Evolutionary conservation across 2,888 invertebrate species (phyloP).

Genomic region (Drosophila longiperda): DNA sequence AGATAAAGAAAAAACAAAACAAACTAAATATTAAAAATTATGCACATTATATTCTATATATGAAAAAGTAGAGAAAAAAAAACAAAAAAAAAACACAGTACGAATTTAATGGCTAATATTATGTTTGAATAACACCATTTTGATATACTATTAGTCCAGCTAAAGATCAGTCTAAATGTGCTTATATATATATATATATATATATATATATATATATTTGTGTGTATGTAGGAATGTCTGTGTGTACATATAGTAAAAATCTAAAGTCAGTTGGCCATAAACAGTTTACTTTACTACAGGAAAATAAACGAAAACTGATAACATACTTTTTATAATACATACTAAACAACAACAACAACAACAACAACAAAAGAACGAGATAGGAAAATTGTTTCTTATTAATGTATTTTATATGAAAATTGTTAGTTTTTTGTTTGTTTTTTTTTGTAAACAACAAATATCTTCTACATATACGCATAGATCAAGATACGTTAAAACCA

Average conservation of each 20-base stretch:
- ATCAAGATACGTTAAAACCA: slow-evolving; percentile 16
- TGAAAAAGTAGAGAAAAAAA: slow-evolving; percentile 10
- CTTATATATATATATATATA: slow-evolving; percentile 37
- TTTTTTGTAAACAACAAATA: slow-evolving; percentile 23
- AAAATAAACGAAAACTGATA: slow-evolving; percentile 58
- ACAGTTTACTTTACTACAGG: slow-evolving; percentile 60
- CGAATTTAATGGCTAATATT: slow-evolving; percentile 64
- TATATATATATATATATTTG: not conserved
- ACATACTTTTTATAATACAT: slow-evolving; percentile 34
- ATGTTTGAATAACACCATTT: slow-evolving; percentile 27
- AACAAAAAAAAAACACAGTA: slow-evolving; percentile 44
- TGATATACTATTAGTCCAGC: slow-evolving; percentile 31
- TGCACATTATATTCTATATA: slow-evolving; percentile 16
- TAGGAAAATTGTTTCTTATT: slow-evolving; percentile 55
- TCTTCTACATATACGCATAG: slow-evolving; percentile 24
- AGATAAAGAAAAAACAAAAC: slow-evolving; percentile 3
- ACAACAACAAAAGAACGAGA: slow-evolving; percentile 1
- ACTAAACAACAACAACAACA: slow-evolving; percentile 13
- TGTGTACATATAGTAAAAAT: slow-evolving; percentile 15
- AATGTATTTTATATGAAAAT: slow-evolving; percentile 63
- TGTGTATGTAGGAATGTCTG: slow-evolving; percentile 15
- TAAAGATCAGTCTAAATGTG: slow-evolving; percentile 61
- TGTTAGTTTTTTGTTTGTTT: slow-evolving; percentile 39
- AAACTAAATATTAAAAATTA: slow-evolving; percentile 19
- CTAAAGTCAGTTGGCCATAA: slow-evolving; percentile 51